Evolutionary conservation across 92 coral and sea anemone species (phyloP).

Genomic region (Siderastrea radians): DNA sequence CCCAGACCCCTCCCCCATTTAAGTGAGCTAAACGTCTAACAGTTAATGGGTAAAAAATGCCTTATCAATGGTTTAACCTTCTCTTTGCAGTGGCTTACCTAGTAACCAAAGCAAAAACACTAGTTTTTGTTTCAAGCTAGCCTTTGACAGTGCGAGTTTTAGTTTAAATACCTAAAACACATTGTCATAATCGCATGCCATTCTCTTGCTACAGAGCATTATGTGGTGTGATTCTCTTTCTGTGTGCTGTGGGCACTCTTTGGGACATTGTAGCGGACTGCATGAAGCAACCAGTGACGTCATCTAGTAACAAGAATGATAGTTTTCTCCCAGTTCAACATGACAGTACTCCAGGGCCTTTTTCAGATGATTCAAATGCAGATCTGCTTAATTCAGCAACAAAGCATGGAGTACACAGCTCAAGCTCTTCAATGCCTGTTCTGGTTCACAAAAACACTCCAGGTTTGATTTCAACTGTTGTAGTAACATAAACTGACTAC

Average conservation of each 20-base stretch:
- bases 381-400: background rate
- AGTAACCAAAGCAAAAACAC: too few species aligned
- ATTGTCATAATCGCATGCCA: background rate
- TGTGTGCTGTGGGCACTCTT: background rate
- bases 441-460: background rate
- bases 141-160: too few species aligned
- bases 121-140: too few species aligned
- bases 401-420: background rate
- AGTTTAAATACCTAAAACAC: too few species aligned
- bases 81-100: too few species aligned
- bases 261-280: constrained; percentile 1
- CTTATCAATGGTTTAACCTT: too few species aligned
- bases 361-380: background rate
- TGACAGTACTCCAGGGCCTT: background rate
- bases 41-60: too few species aligned
- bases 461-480: too few species aligned
- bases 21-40: too few species aligned
- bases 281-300: background rate
- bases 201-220: background rate
- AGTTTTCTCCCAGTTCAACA: background rate
- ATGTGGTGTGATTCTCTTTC: constrained; percentile 13
- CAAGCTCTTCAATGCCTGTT: background rate
- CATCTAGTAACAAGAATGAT: constrained; percentile 14
- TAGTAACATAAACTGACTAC: too few species aligned
- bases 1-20: too few species aligned